Evolutionary conservation across 2,113 vertebrate species (phyloP), one percentile per base, ranked within the genome.

Genomic region (Sylvia atricapilla): DNA sequence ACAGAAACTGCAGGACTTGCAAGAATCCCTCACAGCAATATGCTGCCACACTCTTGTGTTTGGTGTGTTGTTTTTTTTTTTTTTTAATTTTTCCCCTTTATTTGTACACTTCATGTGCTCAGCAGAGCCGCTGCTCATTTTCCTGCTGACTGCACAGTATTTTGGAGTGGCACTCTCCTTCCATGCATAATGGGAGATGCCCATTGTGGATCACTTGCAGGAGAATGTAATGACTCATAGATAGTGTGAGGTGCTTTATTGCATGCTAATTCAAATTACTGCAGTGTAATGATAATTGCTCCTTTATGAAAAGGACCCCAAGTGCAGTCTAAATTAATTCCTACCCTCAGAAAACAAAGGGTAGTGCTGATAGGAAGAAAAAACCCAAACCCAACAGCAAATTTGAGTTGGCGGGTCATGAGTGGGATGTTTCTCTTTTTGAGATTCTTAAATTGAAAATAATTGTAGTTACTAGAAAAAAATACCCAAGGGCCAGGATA

Each of bases 171-270:
- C 63, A 39, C 6, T 0, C 70, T 89, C 70, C 76, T 74, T 60
- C 84, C 39, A 23, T 64, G 83, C 83, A 27, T 22, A 85, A 92
- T 37, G 44, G 91, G 39, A 72, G 77, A 31, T 92, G 83, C 76
- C 74, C 83, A 78, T 44, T 62, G 90, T 93, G 80, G 58, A 87
- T 90, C 82, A 43, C 82, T 92, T 46, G 35, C 1, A 28, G 90
- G 87, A 47, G 53, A 89, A 96, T 88, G 74, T 39, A 91, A 74
- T 95, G 95, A 93, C 92, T 96, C 95, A 70, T 3, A 58, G 87
- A 21, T 25, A 13, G 46, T 35, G 59, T 55, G 75, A 85, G 92
- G 62, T 69, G 79, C 80, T 95, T 63, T 80, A 70, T 64, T 91
- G 68, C 62, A 78, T 64, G 16, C 88, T 75, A 81, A 93, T 89